phyloP scores from a whole-genome alignment of 2,888 invertebrate genomes.

The Tipula unca region DNA sequence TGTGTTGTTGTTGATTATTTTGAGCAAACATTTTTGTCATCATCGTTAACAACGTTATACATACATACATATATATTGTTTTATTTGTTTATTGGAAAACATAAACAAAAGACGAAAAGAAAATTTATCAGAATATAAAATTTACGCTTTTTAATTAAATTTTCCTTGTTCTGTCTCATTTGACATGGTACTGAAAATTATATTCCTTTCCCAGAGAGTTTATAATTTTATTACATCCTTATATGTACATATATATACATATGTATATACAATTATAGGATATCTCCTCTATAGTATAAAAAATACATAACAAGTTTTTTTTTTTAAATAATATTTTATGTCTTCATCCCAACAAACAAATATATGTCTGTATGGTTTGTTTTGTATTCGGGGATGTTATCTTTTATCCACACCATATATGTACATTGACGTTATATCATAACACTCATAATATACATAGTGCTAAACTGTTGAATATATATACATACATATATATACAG shows the following conservation, averaged over 20 bases:
- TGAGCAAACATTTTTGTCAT: conserved; percentile 8
- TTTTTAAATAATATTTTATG: neutral
- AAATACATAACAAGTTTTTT: neutral
- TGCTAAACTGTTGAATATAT: neutral
- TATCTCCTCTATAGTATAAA: neutral
- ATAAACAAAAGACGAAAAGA: neutral
- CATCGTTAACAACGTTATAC: neutral
- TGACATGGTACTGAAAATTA: neutral
- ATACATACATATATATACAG: too few relatives aligned
- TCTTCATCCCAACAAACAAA: too few relatives aligned
- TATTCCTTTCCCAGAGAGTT: neutral
- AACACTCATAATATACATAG: neutral
- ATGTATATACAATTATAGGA: neutral
- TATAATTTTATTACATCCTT: neutral
- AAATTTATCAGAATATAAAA: neutral
- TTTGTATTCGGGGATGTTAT: neutral
- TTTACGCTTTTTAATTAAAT: neutral
- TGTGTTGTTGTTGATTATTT: neutral
- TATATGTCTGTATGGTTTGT: neutral
- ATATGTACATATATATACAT: neutral
- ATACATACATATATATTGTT: neutral
- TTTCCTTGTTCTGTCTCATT: conserved; percentile 14
- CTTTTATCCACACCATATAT: too few relatives aligned
- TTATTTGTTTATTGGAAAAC: conserved; percentile 8
- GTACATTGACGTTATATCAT: neutral